These are phyloP conservation scores for Brachionus sp. DNA, from an alignment of 1,140 invertebrate species.

Conservation along the genomic window DNA sequence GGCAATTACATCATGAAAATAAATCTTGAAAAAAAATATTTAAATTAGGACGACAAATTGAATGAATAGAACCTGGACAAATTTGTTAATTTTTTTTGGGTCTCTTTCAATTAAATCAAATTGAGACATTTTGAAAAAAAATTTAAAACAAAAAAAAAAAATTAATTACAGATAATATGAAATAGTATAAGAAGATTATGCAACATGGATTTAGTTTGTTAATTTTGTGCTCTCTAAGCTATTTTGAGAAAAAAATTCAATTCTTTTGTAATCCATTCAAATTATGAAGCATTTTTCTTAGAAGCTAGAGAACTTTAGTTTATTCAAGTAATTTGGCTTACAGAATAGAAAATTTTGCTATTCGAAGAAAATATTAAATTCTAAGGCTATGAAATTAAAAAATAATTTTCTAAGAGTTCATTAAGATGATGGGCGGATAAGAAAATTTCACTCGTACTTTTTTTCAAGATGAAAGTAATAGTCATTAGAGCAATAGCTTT, in stretches of 20 bases:
- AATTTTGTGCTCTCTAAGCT: not conserved
- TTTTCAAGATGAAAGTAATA: too few relatives aligned
- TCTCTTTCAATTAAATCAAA: constrained; percentile 29
- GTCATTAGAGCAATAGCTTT: too few relatives aligned
- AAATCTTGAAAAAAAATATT: not conserved
- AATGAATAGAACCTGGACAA: not conserved
- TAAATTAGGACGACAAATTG: not conserved
- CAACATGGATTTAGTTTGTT: not conserved
- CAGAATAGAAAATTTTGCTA: not conserved
- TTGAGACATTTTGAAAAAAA: not conserved
- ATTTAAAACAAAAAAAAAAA: not conserved
- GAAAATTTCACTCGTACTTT: not conserved
- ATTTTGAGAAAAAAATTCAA: not conserved
- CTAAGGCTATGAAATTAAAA: not conserved
- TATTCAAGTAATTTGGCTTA: not conserved
- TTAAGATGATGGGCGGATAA: not conserved
- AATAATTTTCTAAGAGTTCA: not conserved
- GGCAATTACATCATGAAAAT: constrained; percentile 4
- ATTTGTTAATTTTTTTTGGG: not conserved
- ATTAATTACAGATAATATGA: not conserved
- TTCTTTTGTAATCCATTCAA: too few relatives aligned
- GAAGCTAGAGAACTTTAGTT: not conserved
- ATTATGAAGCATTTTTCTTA: too few relatives aligned
- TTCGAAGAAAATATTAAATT: not conserved
- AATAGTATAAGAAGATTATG: not conserved